Evolutionary conservation across 2,888 invertebrate genomes (phyloP), one percentile per base, ranked within the genome.

Genomic region (Lymantria dispar): DNA sequence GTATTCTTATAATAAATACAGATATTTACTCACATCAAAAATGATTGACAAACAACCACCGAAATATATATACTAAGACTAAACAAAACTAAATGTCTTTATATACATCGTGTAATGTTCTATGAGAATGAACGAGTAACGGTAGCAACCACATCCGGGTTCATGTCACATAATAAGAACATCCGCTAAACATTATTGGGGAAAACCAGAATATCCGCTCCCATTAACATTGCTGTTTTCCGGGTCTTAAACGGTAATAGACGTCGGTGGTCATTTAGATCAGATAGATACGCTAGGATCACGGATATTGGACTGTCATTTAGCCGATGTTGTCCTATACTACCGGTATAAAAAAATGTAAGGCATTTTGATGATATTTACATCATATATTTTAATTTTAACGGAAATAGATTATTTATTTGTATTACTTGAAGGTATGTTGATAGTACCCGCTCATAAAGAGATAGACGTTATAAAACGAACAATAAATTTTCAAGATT

Each of bases 121-220:
- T 38, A 33, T 62, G 65, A 56, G 61, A 63, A 66, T 70, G 72
- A 65, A 64, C 56, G 52, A 56, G 60, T 78, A 81, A 80, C 15
- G 42, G 29, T 42, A 29, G 12, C 82, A 60, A 58, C 54, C 57
- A 75, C 76, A 82, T 83, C 83, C 82, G 82, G 82, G 83, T 81
- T 77, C 74, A 68, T 54, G 70, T 58, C 70, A 66, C 56, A 64
- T 58, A 76, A 68, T 66, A 63, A 69, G 76, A 68, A 76, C 70
- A 64, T 63, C 54, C 62, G 74, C 58, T 68, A 68, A 64, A 40
- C 9, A 62, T 52, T 62, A 64, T 60, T 41, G 47, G 60, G 60
- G 40, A 58, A 62, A 52, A 42, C 57, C 62, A 48, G 36, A 31
- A 12, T 15, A 47, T 49, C 52, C 52, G 52, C 36, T 49, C 46